phyloP scores from a whole-genome alignment of 2,113 vertebrate species.

The Echinops telfairi region DNA sequence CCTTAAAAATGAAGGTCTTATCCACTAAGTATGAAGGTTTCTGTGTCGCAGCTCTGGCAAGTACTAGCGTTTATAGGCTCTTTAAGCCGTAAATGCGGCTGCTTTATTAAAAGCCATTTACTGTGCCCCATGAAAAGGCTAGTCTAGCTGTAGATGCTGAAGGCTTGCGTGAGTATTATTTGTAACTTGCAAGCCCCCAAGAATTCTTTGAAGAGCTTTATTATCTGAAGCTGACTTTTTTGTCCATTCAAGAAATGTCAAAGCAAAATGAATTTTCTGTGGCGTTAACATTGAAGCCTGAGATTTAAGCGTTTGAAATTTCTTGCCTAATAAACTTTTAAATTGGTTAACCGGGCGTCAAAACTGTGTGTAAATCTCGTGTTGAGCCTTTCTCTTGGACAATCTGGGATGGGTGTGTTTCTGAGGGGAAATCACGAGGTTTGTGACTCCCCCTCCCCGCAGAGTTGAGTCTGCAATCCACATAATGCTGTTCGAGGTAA shows the following conservation, averaged over 20 bases:
- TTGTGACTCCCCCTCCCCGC: neutral
- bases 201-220: neutral
- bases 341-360: slow-evolving; percentile 6
- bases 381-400: neutral
- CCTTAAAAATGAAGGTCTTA: neutral
- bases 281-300: slow-evolving; percentile 13
- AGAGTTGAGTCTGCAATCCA: neutral
- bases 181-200: slow-evolving; percentile 49
- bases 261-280: slow-evolving; percentile 1
- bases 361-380: neutral
- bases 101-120: slow-evolving; percentile 16
- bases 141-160: neutral
- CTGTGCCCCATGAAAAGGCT: neutral
- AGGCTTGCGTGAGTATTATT: neutral
- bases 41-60: neutral
- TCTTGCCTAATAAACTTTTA: slow-evolving; percentile 33
- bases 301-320: neutral
- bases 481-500: neutral
- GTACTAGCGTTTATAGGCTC: slow-evolving; percentile 2
- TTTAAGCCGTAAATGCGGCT: neutral
- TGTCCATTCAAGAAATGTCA: neutral
- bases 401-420: neutral
- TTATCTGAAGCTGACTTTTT: slow-evolving; percentile 37
- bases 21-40: neutral
- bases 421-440: neutral